Base-by-base conservation (phyloP, 2,888 invertebrate genomes). In the Alitta virens region DNA sequence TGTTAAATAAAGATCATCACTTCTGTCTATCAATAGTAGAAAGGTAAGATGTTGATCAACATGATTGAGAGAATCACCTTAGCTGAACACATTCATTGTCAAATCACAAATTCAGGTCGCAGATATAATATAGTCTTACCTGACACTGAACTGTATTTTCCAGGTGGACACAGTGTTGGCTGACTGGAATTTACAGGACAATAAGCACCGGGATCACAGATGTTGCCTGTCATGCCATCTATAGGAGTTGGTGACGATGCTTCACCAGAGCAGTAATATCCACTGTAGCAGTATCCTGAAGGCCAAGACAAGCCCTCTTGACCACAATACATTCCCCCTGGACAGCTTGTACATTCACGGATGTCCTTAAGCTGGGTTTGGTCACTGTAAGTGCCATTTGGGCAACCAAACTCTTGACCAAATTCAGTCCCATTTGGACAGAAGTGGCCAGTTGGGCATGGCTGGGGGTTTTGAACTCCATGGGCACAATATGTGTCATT, bases 391-490 rank as follows among this genome's bases (percentile, higher is more conserved):
- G 77, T 77, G 16, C 80, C 78, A 65, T 71, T 73, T 0, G 78
- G 77, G 65, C 80, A 80, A 18, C 71, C 70, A 65, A 63, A 74
- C 57, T 79, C 72, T 3, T 68, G 67, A 43, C 74, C 63, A 63
- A 69, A 74, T 40, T 67, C 71, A 53, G 79, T 80, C 38, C 73
- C 72, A 16, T 64, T 60, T 1, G 73, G 76, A 66, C 79, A 79
- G 69, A 74, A 79, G 66, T 74, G 67, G 2, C 79, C 79, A 1
- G 68, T 60, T 38, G 72, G 72, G 63, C 79, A 79, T 0, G 71
- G 60, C 40, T 63, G 62, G 5, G 79, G 79, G 66, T 77, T 78
- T 62, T 78, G 76, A n/a, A 78, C 75, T 5, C 78, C 78, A 56
- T 78, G 76, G 12, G 74, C 68, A 55, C 79, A 79, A 57, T 71